phyloP scores from a whole-genome alignment of 2,113 vertebrate species.

The Crocuta crocuta region DNA sequence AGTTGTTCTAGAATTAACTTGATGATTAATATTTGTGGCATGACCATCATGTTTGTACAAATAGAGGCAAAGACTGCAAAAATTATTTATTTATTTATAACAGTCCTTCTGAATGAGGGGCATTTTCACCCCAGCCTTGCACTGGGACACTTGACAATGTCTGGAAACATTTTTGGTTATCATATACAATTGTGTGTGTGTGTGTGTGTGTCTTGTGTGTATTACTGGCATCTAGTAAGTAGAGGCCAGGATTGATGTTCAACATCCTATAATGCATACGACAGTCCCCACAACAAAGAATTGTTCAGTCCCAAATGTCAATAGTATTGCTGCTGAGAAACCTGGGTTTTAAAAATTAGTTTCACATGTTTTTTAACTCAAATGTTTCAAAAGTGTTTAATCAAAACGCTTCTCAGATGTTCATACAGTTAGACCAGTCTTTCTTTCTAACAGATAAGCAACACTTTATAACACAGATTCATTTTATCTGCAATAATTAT shows the following conservation, averaged over 20 bases:
- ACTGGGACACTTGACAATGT: neutral
- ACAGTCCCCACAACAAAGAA: neutral
- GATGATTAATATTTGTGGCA: constrained; percentile 29
- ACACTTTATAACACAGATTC: neutral
- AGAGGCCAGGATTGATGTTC: neutral
- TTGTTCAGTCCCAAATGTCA: neutral
- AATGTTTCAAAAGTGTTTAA: neutral
- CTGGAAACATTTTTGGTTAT: constrained; percentile 37
- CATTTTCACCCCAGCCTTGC: neutral
- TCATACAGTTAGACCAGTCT: neutral
- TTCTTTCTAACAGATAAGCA: neutral
- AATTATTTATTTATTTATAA: neutral
- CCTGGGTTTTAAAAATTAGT: neutral
- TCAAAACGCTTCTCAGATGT: constrained; percentile 9
- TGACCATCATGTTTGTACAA: constrained; percentile 7
- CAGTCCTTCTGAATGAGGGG: neutral
- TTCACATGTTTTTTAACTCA: constrained; percentile 10
- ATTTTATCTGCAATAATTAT: neutral
- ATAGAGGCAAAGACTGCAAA: neutral
- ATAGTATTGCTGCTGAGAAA: neutral
- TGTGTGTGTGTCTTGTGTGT: neutral
- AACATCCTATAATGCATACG: neutral
- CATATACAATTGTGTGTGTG: neutral
- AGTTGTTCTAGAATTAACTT: constrained; percentile 50
- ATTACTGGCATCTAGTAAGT: neutral